Evolutionary conservation across 2,113 vertebrate species (phyloP), one percentile per base, ranked within the genome.

Genomic region (Australoheros scitulus): DNA sequence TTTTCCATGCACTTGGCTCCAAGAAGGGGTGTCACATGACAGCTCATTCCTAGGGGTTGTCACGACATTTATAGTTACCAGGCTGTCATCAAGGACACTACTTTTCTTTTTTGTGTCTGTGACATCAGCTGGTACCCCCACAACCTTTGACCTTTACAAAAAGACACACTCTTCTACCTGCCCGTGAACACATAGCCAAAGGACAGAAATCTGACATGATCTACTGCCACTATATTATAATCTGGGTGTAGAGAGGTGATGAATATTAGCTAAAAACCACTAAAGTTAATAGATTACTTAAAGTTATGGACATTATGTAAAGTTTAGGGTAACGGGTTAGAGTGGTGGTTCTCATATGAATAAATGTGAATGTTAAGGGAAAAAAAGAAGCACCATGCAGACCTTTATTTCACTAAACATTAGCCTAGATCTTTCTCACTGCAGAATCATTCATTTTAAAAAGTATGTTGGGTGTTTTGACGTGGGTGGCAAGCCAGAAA

Each of bases 21-120:
- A 61, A 61, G 78, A 88, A 65, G 72, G 43, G 56, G 87, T 88
- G 85, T 93, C 91, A 94, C 85, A 88, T 90, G 79, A 88, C 58
- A 4, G 70, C 72, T 89, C 78, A 87, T 95, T 94, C 88, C 86
- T 88, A 8, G 68, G 87, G 83, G 88, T 92, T 89, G 90, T 92
- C 83, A 80, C 80, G 65, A 86, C 86, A 90, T 70, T 90, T 93
- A 90, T 91, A 92, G 91, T 87, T 82, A 79, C 87, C 58, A 88
- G 80, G 87, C 89, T 91, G 88, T 93, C 87, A 89, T 88, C 87
- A 92, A 92, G 80, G 64, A 81, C 81, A 92, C 83, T 57, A 34
- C 36, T 90, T 86, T 36, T 83, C 11, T 63, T 82, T 34, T 92
- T 80, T 83, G 80, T 76, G 13, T 83, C 38, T 26, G 65, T 84